phyloP scores from a whole-genome alignment of 2,113 vertebrate species.

The Silurus asotus region DNA sequence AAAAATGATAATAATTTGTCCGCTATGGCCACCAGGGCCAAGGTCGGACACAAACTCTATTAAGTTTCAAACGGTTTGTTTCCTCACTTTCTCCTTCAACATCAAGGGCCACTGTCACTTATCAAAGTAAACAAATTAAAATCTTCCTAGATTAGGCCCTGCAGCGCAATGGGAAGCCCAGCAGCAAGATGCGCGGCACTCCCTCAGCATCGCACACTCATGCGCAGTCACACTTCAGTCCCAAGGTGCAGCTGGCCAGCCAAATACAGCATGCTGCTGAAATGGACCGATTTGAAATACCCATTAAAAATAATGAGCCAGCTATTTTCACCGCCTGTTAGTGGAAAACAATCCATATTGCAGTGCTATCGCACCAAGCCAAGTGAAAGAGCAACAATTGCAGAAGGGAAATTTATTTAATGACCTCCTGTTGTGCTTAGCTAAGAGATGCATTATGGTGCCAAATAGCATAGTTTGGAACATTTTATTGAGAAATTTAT shows the following conservation, averaged over 20 bases:
- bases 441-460: not conserved
- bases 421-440: slow-evolving; percentile 47
- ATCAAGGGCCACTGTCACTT: slow-evolving; percentile 23
- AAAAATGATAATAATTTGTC: slow-evolving; percentile 59
- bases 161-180: slow-evolving; percentile 21
- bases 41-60: slow-evolving; percentile 49
- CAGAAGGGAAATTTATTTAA: slow-evolving; percentile 47
- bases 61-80: slow-evolving; percentile 34
- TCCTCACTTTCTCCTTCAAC: slow-evolving; percentile 24
- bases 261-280: slow-evolving; percentile 41
- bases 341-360: slow-evolving; percentile 49
- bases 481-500: not conserved
- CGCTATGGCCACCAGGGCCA: slow-evolving; percentile 45
- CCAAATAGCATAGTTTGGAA: slow-evolving; percentile 7
- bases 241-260: slow-evolving; percentile 16
- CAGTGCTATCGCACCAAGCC: slow-evolving; percentile 22
- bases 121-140: slow-evolving; percentile 53
- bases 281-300: slow-evolving; percentile 51
- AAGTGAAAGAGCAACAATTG: slow-evolving; percentile 47
- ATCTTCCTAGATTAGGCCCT: slow-evolving; percentile 37
- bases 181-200: not conserved
- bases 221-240: slow-evolving; percentile 27
- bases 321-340: slow-evolving; percentile 45
- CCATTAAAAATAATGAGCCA: slow-evolving; percentile 58
- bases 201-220: slow-evolving; percentile 10